phyloP scores from a whole-genome alignment of 1,140 invertebrate genomes.

The Drosophila ficusphila region DNA sequence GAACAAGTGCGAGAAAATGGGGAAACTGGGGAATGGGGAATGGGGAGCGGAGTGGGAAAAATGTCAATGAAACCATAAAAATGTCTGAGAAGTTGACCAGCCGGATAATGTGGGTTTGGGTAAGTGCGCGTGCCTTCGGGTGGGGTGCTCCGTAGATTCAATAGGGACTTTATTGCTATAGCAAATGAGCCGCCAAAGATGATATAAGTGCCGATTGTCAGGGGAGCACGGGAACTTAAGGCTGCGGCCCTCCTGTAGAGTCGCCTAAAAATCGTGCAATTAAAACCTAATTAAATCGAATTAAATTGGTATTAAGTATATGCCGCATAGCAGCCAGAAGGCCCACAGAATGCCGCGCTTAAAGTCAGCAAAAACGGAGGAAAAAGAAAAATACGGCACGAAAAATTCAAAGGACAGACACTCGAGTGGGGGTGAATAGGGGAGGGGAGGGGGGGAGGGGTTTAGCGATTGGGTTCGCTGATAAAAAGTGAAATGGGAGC shows the following conservation, averaged over 20 bases:
- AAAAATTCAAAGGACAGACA: slow-evolving; percentile 54
- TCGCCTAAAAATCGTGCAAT: slow-evolving; percentile 37
- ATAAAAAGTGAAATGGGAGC: slow-evolving; percentile 45
- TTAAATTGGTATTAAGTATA: slow-evolving; percentile 66
- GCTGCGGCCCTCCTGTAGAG: background rate
- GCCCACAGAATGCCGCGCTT: slow-evolving; percentile 19
- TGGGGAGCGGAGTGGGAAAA: slow-evolving; percentile 35
- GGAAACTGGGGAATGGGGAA: background rate
- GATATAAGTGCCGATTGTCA: background rate
- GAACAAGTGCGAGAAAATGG: slow-evolving; percentile 4
- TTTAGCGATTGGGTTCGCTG: slow-evolving; percentile 42
- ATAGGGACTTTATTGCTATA: slow-evolving; percentile 11
- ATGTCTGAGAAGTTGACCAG: slow-evolving; percentile 53
- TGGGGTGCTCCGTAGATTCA: background rate
- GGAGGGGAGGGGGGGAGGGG: background rate
- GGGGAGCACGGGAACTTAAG: background rate
- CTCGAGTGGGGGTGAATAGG: slow-evolving; percentile 17
- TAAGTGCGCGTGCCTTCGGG: background rate
- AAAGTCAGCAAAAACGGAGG: slow-evolving; percentile 17
- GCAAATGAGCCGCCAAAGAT: slow-evolving; percentile 6
- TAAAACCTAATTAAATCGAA: slow-evolving; percentile 71
- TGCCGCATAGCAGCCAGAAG: slow-evolving; percentile 31
- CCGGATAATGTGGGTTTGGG: slow-evolving; percentile 1
- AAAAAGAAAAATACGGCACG: slow-evolving; percentile 40
- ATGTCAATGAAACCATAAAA: slow-evolving; percentile 77